Conservation (phyloP, 2,113 vertebrate genomes). For the Tenrec ecaudatus region DNA sequence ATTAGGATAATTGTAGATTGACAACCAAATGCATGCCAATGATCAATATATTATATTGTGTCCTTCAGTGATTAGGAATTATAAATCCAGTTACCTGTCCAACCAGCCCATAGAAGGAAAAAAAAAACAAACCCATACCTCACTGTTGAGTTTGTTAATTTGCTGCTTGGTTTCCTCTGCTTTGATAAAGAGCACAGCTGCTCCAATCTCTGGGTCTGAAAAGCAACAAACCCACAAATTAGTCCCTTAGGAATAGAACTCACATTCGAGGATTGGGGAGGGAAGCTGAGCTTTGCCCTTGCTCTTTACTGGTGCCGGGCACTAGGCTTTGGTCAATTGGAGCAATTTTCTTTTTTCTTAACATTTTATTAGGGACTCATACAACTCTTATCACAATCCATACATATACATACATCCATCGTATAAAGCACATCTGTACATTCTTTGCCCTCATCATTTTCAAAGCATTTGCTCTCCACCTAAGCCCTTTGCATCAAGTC, state of each 20-base stretch:
- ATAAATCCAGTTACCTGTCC: not conserved
- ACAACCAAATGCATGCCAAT: rapidly evolving
- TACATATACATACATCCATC: too few relatives aligned
- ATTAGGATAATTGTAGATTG: not conserved
- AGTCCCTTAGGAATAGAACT: not conserved
- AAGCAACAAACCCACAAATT: conserved; percentile 71
- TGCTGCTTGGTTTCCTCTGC: conserved; percentile 92
- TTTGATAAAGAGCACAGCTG: conserved; percentile 89
- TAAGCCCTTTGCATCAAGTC: too few relatives aligned
- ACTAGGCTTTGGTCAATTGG: not conserved
- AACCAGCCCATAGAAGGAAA: conserved; percentile 25
- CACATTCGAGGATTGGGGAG: not conserved
- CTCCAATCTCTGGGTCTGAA: conserved; percentile 88
- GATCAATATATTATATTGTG: rapidly evolving
- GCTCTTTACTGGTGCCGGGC: not conserved
- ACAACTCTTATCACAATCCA: too few relatives aligned
- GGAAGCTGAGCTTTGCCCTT: not conserved
- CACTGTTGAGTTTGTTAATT: conserved; percentile 88
- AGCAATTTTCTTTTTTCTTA: not conserved
- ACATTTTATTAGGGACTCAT: too few relatives aligned
- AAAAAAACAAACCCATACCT: conserved; percentile 85
- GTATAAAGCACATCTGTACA: too few relatives aligned
- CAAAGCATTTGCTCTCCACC: too few relatives aligned
- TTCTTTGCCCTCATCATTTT: too few relatives aligned
- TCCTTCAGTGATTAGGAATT: not conserved